Evolutionary conservation across 2,888 invertebrate genomes (phyloP).

Genomic region (Tupiocoris notatus): DNA sequence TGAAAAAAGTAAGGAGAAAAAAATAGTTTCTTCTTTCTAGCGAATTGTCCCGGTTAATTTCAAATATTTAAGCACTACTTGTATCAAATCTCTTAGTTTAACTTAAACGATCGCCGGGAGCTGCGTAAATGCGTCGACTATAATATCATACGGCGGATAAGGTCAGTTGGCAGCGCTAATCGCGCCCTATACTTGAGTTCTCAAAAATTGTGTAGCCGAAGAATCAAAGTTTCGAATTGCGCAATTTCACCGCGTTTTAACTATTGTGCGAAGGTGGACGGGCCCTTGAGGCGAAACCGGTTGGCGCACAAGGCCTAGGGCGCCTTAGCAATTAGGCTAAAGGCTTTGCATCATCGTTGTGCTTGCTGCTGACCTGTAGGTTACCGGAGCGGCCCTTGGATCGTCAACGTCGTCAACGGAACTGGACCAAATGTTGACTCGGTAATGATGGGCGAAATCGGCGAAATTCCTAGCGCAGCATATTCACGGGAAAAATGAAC

Average conservation of each 20-base stretch:
- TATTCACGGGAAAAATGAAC: too few relatives aligned
- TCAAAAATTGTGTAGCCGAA: conserved; percentile 8
- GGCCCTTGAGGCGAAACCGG: not conserved
- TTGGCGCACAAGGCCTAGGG: conserved; percentile 1
- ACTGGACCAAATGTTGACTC: not conserved
- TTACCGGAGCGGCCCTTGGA: conserved; percentile 17
- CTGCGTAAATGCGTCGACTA: not conserved
- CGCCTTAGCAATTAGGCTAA: conserved; percentile 17
- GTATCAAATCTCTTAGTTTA: too few relatives aligned
- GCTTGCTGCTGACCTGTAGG: conserved; percentile 1
- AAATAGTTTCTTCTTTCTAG: too few relatives aligned
- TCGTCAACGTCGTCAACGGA: not conserved
- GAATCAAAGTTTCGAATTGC: conserved; percentile 26
- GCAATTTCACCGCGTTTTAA: conserved; percentile 22
- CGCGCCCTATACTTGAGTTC: conserved; percentile 12
- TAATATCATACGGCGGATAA: not conserved
- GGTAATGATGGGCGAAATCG: too few relatives aligned
- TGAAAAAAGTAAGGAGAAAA: too few relatives aligned
- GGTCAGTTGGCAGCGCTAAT: not conserved
- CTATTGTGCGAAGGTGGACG: conserved; percentile 31
- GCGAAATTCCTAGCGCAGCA: too few relatives aligned
- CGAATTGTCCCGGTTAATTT: too few relatives aligned
- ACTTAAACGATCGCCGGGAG: too few relatives aligned
- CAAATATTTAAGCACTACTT: too few relatives aligned
- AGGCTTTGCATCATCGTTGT: conserved; percentile 28